Evolutionary conservation across 2,888 invertebrate genomes (phyloP).

Genomic region (Hanleya hanleyi): DNA sequence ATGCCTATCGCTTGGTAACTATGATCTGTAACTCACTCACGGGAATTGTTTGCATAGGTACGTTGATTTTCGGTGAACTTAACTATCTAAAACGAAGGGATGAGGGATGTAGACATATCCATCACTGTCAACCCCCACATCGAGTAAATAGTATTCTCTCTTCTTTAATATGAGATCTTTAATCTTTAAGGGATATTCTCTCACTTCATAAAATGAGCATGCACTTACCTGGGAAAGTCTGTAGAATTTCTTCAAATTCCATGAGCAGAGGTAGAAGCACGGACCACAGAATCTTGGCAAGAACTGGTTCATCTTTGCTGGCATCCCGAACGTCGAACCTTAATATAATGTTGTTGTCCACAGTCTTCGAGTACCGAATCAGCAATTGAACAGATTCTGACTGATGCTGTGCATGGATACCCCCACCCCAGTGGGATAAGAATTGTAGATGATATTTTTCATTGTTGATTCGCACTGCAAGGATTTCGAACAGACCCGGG

Average conservation of each 20-base stretch:
- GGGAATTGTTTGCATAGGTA: too few species aligned
- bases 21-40: too few species aligned
- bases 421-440: conserved; percentile 63
- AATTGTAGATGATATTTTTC: conserved; percentile 49
- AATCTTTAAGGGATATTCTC: too few species aligned
- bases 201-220: too few species aligned
- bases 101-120: too few species aligned
- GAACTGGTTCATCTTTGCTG: conserved; percentile 40
- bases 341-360: background rate
- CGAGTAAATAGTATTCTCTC: too few species aligned
- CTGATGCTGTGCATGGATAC: conserved; percentile 57
- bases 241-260: conserved; percentile 63
- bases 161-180: too few species aligned
- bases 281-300: conserved; percentile 60
- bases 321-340: conserved; percentile 52
- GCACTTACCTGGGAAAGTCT: conserved; percentile 57
- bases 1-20: too few species aligned
- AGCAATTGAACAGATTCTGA: conserved; percentile 39
- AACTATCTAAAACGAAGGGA: too few species aligned
- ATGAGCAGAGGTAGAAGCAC: conserved; percentile 62
- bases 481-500: conserved; percentile 65
- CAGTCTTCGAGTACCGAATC: conserved; percentile 28
- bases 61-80: too few species aligned
- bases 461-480: conserved; percentile 50
- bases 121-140: too few species aligned